Evolutionary conservation across 2,113 vertebrate species (phyloP), one percentile per base, ranked within the genome.

Genomic region (Ameiurus melas): DNA sequence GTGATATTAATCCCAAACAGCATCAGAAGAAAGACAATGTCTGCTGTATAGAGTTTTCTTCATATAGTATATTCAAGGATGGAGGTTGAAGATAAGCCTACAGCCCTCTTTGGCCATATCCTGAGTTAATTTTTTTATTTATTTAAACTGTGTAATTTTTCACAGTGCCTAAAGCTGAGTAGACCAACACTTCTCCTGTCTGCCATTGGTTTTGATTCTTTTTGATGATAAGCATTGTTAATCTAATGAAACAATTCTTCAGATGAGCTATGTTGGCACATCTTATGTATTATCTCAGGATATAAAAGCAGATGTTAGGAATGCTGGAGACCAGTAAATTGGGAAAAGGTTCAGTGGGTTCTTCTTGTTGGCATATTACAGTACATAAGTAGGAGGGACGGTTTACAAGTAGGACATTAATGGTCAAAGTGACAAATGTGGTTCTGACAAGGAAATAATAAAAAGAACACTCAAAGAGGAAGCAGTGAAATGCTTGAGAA

Each of bases 61-160:
- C 16, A 14, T 16, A 60, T 25, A 62, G 60, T 86, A 80, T 51
- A 81, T 27, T 53, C 60, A 22, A 64, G 81, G 43, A 55, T 30
- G n/a, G 20, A 55, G 73, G 39, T 17, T 66, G 27, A 78, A 55
- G 60, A 30, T 70, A 86, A 80, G 75, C 79, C 43, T 80, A 55
- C 30, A n/a, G 66, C n/a, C 53, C 66, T 43, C 17, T 43, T 27
- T 47, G 39, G 51, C 73, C 25, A 36, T 30, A n/a, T 9, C 10
- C 10, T 30, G 10, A 66, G 20, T 62, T 62, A 25, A 14, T n/a
- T 66, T 66, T 47, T 66, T n/a, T n/a, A 33, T 70, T 36, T 17
- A 6, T 36, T 71, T 36, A 5, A 19, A 33, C 5, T 70, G 0
- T 22, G 8, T 62, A 68, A 33, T 30, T 36, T 36, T 77, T 60